Percentiles rank a stretch among this genome's conserved stretches.
Conservation (phyloP, 2,888 invertebrate genomes). For the Eudemis profundana region DNA sequence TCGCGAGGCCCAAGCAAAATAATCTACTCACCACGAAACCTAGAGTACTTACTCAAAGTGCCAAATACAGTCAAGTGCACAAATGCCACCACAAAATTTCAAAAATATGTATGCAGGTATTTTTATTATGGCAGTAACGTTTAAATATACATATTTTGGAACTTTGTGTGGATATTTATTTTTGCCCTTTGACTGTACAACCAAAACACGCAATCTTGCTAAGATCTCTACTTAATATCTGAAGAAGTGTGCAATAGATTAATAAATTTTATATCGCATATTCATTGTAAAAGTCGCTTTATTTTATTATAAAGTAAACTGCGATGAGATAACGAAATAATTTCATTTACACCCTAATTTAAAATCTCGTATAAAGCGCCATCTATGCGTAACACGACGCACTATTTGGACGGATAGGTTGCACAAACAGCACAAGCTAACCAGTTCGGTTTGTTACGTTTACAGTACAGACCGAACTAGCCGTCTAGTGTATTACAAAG, state of each 20-base stretch:
- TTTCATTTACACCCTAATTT: background rate
- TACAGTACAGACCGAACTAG: too few relatives aligned
- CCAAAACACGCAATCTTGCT: conserved; percentile 15
- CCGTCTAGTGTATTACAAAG: too few relatives aligned
- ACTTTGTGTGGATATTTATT: too few relatives aligned
- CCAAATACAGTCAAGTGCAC: too few relatives aligned
- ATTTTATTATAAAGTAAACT: conserved; percentile 39
- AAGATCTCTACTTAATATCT: conserved; percentile 34
- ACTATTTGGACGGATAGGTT: background rate
- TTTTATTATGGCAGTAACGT: too few relatives aligned
- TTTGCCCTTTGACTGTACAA: too few relatives aligned
- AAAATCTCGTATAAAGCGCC: conserved; percentile 7
- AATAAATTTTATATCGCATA: conserved; percentile 44
- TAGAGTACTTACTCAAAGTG: conserved; percentile 3
- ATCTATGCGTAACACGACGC: background rate
- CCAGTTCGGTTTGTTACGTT: too few relatives aligned
- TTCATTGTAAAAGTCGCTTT: conserved; percentile 52
- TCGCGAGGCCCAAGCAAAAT: background rate
- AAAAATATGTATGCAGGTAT: too few relatives aligned
- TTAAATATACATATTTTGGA: too few relatives aligned
- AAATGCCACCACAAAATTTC: too few relatives aligned
- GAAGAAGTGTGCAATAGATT: conserved; percentile 35
- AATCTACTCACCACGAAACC: background rate
- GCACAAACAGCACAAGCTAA: background rate
- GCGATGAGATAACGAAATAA: conserved; percentile 34